Evolutionary conservation across 2,113 vertebrate genomes (phyloP), one percentile per base, ranked within the genome.

Genomic region (Cyprinodon variegatus): DNA sequence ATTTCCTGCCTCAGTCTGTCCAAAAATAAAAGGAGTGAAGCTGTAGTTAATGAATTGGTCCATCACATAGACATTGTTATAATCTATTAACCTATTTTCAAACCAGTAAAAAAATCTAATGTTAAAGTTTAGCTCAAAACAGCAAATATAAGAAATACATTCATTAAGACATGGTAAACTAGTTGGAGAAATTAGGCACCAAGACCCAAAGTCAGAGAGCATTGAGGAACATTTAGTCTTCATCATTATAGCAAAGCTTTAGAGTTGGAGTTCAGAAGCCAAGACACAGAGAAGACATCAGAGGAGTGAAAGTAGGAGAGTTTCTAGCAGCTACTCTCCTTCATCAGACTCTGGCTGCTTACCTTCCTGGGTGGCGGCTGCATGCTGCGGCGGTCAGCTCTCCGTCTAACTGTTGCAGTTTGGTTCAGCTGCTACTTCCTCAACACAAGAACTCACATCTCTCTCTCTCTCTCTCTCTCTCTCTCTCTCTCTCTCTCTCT

Each of bases 301-400:
- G 50, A 57, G n/a, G n/a, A 57, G 50, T 57, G 50, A 57, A n/a
- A 57, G 50, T 57, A 57, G 50, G 50, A 29, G 29, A 29, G 29
- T 29, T 29, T 29, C 29, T 29, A 29, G 29, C 50, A 57, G 50
- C 50, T 9, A 0, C 12, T 45, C 7, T n/a, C 7, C 50, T 57
- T 20, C 50, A n/a, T 20, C 17, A n/a, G 7, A 20, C 53, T 50
- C 12, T 12, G 20, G 48, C 63, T 83, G 48, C 63, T 83, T 91
- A 93, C 90, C 92, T 93, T 92, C n/a, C 90, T 88, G 11, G 90
- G 90, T 45, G 92, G 90, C 3, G 90, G 90, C 72, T 93, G 90
- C 92, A 93, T 93, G 60, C 38, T 68, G 50, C 50, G 4, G 13
- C 68, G 9, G 36, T 71, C 69, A 7, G 38, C 59, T 57, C 3